Evolutionary conservation across 2,113 vertebrate genomes (phyloP).

Genomic region (Gnathonemus longibarbis): DNA sequence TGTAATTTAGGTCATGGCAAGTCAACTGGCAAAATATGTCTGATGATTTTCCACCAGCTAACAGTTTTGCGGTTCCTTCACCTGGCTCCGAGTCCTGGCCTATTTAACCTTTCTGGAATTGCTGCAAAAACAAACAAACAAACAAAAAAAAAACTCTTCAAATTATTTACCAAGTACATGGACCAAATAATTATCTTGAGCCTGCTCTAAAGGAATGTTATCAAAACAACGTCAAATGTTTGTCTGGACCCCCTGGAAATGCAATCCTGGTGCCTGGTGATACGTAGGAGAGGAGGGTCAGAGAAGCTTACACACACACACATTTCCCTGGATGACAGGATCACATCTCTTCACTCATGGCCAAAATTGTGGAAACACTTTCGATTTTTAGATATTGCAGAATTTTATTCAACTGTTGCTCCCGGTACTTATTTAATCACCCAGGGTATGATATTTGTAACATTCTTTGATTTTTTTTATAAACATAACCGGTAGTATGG

Average conservation of each 20-base stretch:
- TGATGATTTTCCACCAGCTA: neutral
- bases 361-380: too few species aligned
- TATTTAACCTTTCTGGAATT: neutral
- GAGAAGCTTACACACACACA: neutral
- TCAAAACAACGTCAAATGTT: neutral
- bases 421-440: too few species aligned
- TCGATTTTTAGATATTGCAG: too few species aligned
- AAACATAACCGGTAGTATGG: too few species aligned
- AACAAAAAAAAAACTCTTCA: neutral
- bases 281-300: neutral
- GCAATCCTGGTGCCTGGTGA: neutral
- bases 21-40: neutral
- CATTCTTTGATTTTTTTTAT: too few species aligned
- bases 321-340: neutral
- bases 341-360: neutral
- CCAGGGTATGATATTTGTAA: too few species aligned
- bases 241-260: neutral
- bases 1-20: neutral
- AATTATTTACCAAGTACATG: neutral
- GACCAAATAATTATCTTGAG: neutral
- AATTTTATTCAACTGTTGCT: too few species aligned
- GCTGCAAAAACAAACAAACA: neutral
- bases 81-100: neutral
- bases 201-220: neutral
- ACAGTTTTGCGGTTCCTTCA: neutral